phyloP scores from a whole-genome alignment of 1,140 invertebrate species.

The Plodia interpunctella region DNA sequence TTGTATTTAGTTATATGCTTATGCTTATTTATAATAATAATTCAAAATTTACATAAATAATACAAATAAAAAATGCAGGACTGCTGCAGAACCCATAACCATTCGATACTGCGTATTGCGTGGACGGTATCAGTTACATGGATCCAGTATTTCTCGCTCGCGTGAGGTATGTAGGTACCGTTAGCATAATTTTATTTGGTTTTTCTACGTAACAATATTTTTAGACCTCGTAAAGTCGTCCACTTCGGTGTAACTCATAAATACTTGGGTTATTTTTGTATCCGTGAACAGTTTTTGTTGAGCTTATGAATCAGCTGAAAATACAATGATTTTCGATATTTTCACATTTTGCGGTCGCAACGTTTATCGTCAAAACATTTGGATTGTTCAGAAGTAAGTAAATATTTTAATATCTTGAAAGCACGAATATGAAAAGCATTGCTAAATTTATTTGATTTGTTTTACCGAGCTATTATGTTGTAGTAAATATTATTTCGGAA shows the following conservation, averaged over 20 bases:
- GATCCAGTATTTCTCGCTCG: conserved; percentile 22
- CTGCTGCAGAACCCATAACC: background rate
- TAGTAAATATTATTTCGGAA: too few species aligned
- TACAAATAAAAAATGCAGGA: background rate
- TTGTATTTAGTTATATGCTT: too few species aligned
- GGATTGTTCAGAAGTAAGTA: too few species aligned
- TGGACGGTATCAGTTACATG: conserved; percentile 38
- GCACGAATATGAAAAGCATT: too few species aligned
- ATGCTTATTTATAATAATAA: background rate
- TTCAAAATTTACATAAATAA: background rate
- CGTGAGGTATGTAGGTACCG: conserved; percentile 35
- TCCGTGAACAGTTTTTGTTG: background rate
- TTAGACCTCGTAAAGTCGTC: conserved; percentile 1
- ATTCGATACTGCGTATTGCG: conserved; percentile 35
- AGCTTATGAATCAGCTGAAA: background rate
- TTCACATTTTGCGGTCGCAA: background rate
- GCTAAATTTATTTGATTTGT: too few species aligned
- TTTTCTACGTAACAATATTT: conserved; percentile 7
- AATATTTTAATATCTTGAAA: too few species aligned
- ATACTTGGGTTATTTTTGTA: conserved; percentile 10
- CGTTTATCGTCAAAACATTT: too few species aligned
- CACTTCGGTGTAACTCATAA: background rate
- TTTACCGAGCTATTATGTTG: too few species aligned
- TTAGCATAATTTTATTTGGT: conserved; percentile 35
- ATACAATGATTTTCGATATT: background rate